Percentiles rank a stretch among this genome's conserved stretches.
Conservation (phyloP, 2,113 vertebrate species). For the Cebus imitator region DNA sequence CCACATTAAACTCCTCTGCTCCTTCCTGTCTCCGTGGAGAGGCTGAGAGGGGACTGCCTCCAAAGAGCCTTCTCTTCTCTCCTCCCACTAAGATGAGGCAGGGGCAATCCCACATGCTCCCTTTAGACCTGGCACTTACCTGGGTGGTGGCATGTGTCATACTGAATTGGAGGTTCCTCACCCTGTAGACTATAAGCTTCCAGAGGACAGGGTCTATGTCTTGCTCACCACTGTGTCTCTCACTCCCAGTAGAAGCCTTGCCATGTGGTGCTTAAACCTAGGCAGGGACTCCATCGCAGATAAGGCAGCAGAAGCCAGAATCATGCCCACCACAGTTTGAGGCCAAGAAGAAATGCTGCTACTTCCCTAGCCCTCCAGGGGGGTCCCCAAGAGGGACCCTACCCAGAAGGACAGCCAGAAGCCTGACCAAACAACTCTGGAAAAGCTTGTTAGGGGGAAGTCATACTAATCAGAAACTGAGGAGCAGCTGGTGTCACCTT, state of each 20-base stretch:
- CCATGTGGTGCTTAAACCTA: neutral
- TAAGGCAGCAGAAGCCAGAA: neutral
- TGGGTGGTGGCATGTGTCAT: rapidly evolving
- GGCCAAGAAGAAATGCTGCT: neutral
- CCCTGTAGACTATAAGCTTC: neutral
- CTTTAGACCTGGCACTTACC: neutral
- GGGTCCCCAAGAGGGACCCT: neutral
- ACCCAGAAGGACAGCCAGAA: neutral
- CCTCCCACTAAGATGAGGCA: neutral
- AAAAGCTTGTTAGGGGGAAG: neutral
- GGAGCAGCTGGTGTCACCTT: neutral
- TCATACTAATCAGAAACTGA: neutral
- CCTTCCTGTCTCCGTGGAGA: neutral
- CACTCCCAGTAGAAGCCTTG: neutral
- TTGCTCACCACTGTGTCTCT: neutral
- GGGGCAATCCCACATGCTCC: neutral
- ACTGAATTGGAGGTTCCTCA: neutral
- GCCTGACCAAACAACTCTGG: neutral
- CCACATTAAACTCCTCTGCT: neutral
- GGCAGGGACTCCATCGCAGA: neutral
- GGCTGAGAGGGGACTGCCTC: neutral
- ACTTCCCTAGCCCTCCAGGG: neutral
- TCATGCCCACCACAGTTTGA: neutral
- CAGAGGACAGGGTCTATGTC: neutral
- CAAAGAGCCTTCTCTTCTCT: neutral